Base-by-base conservation (phyloP, 23 tunicate genomes). In the Trididemnum nubilum region DNA sequence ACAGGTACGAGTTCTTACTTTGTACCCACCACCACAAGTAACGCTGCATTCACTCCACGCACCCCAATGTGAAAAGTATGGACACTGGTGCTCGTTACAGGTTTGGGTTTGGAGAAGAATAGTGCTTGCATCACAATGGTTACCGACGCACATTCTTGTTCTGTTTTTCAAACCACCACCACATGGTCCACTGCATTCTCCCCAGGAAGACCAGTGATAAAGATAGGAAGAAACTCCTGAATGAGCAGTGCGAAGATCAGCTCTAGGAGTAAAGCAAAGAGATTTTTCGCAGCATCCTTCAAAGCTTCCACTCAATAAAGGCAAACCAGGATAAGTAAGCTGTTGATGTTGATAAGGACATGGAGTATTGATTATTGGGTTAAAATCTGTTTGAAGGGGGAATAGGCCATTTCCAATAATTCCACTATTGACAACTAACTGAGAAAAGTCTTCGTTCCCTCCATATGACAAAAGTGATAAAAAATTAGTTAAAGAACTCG, bases 241-340 rank as follows among this genome's bases (percentile, higher is more conserved):
- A 27, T 40, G 27, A 12, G 78, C 28, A 2, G 1, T 51, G 30
- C 18, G 25, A 4, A 83, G 35, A 26, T 40, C 72, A 1, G 30
- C 18, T 32, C 63, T 34, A 4, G 87, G 87, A 0, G 51, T 36
- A 26, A 44, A 83, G 36, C 87, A 83, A 12, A 59, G 5, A 27
- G 75, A 60, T 59, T 50, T 34, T 1, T 73, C 40, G 52, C 87
- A 83, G 73, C 87, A 83, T 34, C 81, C 87, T 36, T 73, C 73
- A 29, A 74, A 73, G 40, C 81, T 73, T 4, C 87, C 87, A 27
- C 38, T 63, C 23, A 83, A 61, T 19, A 26, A 22, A 3, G 78
- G 86, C 51, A 69, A 70, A 1, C 78, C 78, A 33, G 81, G 81
- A n/a, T 2, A 77, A 30, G 21, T 21, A 33, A 24, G 4, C 25